Conservation (phyloP, 1,140 invertebrate genomes). For the Armadillidium nasatum region DNA sequence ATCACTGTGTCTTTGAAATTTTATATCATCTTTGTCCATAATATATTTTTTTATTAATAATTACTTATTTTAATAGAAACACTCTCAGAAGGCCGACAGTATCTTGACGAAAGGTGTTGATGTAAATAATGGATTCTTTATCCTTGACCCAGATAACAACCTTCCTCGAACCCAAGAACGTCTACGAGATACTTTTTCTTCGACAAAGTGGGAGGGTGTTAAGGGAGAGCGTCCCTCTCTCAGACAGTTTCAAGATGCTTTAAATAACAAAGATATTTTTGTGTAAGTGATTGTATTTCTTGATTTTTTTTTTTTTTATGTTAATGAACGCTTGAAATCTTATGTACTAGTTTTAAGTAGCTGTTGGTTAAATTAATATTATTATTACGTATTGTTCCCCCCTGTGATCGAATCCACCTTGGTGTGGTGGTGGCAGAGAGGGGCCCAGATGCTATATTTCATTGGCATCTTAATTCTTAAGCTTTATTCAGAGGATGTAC, state of each 20-base stretch:
- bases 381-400: no score
- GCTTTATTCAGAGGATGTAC: no score
- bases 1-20: no score
- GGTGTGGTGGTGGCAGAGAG: no score
- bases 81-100: constrained; percentile 51
- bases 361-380: no score
- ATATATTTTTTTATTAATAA: neutral
- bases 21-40: neutral
- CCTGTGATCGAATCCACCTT: no score
- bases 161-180: constrained; percentile 63
- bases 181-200: constrained; percentile 57
- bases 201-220: constrained; percentile 64
- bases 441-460: no score
- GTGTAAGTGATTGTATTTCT: constrained; percentile 55
- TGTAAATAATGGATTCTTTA: constrained; percentile 55
- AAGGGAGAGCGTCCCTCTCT: constrained; percentile 56
- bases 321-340: no score
- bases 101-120: constrained; percentile 56
- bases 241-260: constrained; percentile 56
- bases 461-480: no score
- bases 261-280: constrained; percentile 61
- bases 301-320: no score
- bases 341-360: no score
- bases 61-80: constrained; percentile 26
- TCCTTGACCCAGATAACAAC: constrained; percentile 66